Conservation (phyloP, 1,140 invertebrate genomes). For the Planococcus citri region DNA sequence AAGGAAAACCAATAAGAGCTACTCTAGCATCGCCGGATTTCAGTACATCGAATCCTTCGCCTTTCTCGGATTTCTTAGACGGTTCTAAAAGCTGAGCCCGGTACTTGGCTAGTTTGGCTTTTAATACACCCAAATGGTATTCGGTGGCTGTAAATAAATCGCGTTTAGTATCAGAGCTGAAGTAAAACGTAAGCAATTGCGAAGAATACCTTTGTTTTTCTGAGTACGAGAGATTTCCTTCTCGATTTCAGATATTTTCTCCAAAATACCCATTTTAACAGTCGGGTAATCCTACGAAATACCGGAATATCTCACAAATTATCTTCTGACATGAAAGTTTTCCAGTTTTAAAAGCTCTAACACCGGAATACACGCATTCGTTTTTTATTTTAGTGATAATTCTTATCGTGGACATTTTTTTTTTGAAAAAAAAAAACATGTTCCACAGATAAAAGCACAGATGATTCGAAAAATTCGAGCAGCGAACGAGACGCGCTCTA, state of each 20-base stretch:
- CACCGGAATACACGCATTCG: too few species aligned
- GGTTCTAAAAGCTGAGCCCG: conserved; percentile 90
- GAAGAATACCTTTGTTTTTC: conserved; percentile 96
- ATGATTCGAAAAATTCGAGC: background rate
- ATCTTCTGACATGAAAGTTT: too few species aligned
- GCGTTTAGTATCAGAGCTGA: background rate
- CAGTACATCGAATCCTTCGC: conserved; percentile 98
- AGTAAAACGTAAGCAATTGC: conserved; percentile 11
- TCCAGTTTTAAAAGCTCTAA: too few species aligned
- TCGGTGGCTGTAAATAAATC: conserved; percentile 73
- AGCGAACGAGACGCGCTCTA: too few species aligned
- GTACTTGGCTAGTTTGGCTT: conserved; percentile 98
- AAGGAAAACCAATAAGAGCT: conserved; percentile 94
- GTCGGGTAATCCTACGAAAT: too few species aligned
- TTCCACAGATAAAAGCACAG: too few species aligned
- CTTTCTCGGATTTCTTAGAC: conserved; percentile 88
- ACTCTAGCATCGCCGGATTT: conserved; percentile 99
- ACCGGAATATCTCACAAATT: too few species aligned
- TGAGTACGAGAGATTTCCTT: conserved; percentile 96
- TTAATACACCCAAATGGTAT: conserved; percentile 94
- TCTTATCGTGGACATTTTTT: too few species aligned
- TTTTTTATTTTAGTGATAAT: too few species aligned
- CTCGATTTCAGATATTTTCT: conserved; percentile 97
- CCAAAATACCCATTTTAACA: conserved; percentile 91
- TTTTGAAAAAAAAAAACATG: too few species aligned